These are phyloP conservation scores for Aramus guarauna DNA, from an alignment of 2,113 vertebrate species.

Conservation along the genomic window DNA sequence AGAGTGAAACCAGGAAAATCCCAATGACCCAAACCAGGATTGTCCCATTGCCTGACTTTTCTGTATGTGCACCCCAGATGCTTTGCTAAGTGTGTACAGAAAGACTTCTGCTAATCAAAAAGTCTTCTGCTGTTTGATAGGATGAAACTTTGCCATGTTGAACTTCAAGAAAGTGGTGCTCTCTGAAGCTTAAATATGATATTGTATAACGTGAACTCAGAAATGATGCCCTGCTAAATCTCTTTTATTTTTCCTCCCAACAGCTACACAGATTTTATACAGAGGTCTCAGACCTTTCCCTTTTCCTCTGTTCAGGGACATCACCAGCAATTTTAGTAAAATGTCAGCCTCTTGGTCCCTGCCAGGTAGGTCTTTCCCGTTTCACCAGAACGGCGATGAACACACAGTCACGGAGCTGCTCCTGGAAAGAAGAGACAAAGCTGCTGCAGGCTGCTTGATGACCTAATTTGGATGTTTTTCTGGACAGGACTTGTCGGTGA, in stretches of 20 bases:
- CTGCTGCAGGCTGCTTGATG: neutral
- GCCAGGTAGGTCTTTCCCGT: neutral
- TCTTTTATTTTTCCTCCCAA: neutral
- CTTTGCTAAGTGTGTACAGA: neutral
- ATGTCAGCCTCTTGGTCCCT: rapidly evolving
- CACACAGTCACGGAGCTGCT: rapidly evolving
- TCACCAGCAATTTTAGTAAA: neutral
- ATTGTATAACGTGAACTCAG: neutral
- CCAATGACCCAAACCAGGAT: neutral
- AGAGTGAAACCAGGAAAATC: neutral
- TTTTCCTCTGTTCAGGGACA: neutral
- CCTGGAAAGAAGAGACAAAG: neutral
- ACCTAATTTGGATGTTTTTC: neutral
- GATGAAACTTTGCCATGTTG: neutral
- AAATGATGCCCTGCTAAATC: neutral
- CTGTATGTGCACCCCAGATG: neutral
- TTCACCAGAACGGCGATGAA: neutral
- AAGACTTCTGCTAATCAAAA: neutral
- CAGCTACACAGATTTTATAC: neutral
- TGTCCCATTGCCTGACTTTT: neutral
- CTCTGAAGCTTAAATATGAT: neutral
- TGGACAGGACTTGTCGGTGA: neutral
- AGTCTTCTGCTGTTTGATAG: neutral
- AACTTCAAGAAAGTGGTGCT: neutral
- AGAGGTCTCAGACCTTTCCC: neutral